Conservation (phyloP, 2,113 vertebrate species). For the Dicentrarchus labrax region DNA sequence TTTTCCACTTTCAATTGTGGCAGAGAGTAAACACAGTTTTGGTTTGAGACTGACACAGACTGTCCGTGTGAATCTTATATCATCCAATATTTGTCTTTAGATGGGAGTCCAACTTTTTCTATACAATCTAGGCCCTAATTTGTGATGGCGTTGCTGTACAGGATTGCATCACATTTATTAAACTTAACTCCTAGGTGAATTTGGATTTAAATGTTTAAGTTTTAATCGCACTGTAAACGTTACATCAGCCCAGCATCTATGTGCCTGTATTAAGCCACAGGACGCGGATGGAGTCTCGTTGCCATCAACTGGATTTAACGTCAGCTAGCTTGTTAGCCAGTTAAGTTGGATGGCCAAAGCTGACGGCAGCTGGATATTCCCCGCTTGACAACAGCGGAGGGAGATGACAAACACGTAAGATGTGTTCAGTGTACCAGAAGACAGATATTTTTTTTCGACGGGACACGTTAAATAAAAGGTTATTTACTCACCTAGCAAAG, state of each 20-base stretch:
- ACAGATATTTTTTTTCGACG: neutral
- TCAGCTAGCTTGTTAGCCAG: constrained; percentile 48
- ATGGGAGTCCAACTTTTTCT: neutral
- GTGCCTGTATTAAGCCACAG: neutral
- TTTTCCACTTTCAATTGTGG: neutral
- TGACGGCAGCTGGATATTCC: neutral
- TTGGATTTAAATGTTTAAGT: neutral
- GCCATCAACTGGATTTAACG: neutral
- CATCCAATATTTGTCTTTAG: neutral
- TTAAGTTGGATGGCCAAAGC: neutral
- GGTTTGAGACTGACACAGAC: neutral
- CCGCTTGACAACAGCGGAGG: constrained; percentile 16
- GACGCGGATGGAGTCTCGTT: neutral
- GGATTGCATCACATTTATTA: constrained; percentile 1
- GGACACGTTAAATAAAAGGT: neutral
- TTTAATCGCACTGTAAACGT: neutral
- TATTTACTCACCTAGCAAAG: constrained; percentile 77
- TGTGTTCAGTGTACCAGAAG: neutral
- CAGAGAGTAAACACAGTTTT: neutral
- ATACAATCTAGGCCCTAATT: neutral
- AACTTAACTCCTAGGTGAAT: rapidly evolving
- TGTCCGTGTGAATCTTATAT: neutral
- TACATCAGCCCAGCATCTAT: neutral
- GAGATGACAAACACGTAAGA: neutral
- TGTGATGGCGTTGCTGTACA: neutral